Percentiles rank a stretch among this genome's conserved stretches.
Evolutionary conservation across 2,888 invertebrate genomes (phyloP).

Genomic region (Leuctra nigra): DNA sequence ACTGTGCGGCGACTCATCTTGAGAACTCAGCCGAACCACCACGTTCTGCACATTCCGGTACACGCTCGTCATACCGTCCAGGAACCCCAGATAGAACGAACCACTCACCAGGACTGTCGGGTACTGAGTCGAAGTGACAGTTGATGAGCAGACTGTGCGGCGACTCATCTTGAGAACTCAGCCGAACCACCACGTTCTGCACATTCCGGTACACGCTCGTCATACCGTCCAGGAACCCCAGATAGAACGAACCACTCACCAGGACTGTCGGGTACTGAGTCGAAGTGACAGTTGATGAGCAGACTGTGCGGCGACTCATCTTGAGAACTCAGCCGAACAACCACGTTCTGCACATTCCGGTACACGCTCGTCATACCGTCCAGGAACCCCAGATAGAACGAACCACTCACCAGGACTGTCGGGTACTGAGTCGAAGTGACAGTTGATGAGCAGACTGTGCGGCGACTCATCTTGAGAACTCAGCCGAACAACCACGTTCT

Average conservation of each 20-base stretch:
- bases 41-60: slow-evolving; percentile 80
- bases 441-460: slow-evolving; percentile 72
- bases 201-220: slow-evolving; percentile 77
- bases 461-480: slow-evolving; percentile 42
- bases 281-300: slow-evolving; percentile 87
- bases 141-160: slow-evolving; percentile 67
- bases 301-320: slow-evolving; percentile 46
- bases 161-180: slow-evolving; percentile 45
- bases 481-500: slow-evolving; percentile 70
- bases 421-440: slow-evolving; percentile 85
- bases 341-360: slow-evolving; percentile 71
- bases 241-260: slow-evolving; percentile 74
- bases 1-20: slow-evolving; percentile 43
- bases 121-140: slow-evolving; percentile 87
- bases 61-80: slow-evolving; percentile 73
- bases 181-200: slow-evolving; percentile 69
- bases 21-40: slow-evolving; percentile 58
- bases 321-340: slow-evolving; percentile 59
- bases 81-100: slow-evolving; percentile 64
- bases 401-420: slow-evolving; percentile 80
- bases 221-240: slow-evolving; percentile 71
- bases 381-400: slow-evolving; percentile 68
- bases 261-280: slow-evolving; percentile 80
- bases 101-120: slow-evolving; percentile 80
- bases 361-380: slow-evolving; percentile 79